These are phyloP conservation scores for Campylomormyrus tamandua DNA, from an alignment of 2,113 vertebrate genomes.

Conservation along the genomic window DNA sequence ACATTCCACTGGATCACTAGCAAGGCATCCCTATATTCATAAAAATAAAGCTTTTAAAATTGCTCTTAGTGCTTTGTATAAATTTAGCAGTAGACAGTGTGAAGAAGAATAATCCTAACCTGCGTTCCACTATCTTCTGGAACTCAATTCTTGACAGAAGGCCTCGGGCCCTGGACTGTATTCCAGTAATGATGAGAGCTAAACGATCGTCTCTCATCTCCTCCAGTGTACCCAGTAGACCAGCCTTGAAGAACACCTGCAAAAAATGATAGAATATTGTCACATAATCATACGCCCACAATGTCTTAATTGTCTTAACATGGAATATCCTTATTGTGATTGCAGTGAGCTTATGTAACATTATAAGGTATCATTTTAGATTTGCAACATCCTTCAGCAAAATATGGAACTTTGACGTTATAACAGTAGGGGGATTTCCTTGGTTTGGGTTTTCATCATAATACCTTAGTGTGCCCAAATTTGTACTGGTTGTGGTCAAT, in stretches of 20 bases:
- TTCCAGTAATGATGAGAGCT: background rate
- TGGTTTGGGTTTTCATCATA: background rate
- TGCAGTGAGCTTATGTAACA: background rate
- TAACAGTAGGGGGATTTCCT: background rate
- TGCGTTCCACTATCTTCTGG: background rate
- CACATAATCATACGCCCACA: background rate
- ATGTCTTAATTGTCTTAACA: background rate
- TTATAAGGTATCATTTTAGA: background rate
- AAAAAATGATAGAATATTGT: background rate
- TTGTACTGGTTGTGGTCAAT: background rate
- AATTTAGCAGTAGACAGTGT: background rate
- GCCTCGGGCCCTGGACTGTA: background rate
- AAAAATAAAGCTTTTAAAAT: background rate
- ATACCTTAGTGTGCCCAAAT: background rate
- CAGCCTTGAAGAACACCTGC: background rate
- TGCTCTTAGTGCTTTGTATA: background rate
- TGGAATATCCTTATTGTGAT: background rate
- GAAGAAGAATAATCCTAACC: background rate
- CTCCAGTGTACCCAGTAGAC: background rate
- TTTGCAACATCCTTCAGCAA: background rate
- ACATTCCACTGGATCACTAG: conserved; percentile 36
- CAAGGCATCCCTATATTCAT: conserved; percentile 60
- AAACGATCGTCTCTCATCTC: background rate
- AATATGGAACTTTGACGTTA: background rate
- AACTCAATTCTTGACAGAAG: background rate